Evolutionary conservation across 2,888 invertebrate species (phyloP).

Genomic region (Bruchidius siliquastri): DNA sequence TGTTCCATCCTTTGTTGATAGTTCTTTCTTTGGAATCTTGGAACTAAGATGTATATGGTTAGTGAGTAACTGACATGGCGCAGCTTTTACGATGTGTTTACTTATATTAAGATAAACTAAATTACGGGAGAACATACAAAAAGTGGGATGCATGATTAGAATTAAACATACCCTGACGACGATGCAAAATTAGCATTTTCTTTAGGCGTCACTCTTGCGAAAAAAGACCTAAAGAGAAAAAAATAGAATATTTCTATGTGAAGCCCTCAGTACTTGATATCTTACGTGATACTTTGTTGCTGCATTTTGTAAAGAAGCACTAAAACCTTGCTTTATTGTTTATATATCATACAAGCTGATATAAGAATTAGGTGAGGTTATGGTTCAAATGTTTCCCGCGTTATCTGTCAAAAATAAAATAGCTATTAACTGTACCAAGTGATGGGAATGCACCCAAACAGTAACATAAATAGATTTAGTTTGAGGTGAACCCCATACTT

Average conservation of each 20-base stretch:
- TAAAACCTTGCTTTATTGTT: too few species aligned
- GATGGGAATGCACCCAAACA: too few species aligned
- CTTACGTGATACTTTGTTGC: not conserved
- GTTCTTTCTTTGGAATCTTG: not conserved
- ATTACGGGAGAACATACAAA: not conserved
- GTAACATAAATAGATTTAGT: too few species aligned
- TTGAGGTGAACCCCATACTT: too few species aligned
- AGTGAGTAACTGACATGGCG: not conserved
- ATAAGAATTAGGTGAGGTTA: too few species aligned
- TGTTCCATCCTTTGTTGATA: not conserved
- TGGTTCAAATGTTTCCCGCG: too few species aligned
- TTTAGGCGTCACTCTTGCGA: slow-evolving; percentile 36
- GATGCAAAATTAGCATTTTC: slow-evolving; percentile 11
- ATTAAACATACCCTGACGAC: not conserved
- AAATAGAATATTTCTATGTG: not conserved
- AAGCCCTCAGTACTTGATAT: not conserved
- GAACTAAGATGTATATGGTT: not conserved
- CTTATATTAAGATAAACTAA: not conserved
- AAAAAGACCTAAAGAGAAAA: slow-evolving; percentile 43
- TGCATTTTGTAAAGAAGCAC: not conserved
- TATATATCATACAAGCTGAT: too few species aligned
- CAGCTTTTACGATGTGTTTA: not conserved
- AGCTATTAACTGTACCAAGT: too few species aligned
- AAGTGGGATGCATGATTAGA: not conserved
- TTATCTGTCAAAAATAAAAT: too few species aligned